Evolutionary conservation across 2,888 invertebrate species (phyloP).

Genomic region (Zaprionus bogoriensis): DNA sequence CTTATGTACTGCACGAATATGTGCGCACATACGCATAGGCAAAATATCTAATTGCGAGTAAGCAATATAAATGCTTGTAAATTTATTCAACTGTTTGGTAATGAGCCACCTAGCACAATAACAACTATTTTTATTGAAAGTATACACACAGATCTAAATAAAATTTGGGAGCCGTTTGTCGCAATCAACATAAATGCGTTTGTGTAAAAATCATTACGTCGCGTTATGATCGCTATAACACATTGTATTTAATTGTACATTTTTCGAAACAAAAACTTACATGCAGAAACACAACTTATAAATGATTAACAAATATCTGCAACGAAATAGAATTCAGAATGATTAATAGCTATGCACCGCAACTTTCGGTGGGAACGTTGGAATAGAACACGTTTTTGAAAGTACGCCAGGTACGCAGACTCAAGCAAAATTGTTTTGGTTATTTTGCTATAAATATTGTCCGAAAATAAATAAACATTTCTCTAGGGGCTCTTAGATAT

Average conservation of each 20-base stretch:
- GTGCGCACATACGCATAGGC: not conserved
- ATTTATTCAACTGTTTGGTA: not conserved
- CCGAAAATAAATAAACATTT: no score
- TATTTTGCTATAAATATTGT: no score
- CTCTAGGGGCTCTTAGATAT: no score
- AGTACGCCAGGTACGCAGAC: not conserved
- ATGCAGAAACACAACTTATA: conserved; percentile 52
- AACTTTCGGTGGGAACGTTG: conserved; percentile 13
- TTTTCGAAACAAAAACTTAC: conserved; percentile 36
- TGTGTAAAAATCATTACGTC: not conserved
- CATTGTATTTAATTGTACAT: not conserved
- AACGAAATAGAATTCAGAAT: conserved; percentile 39
- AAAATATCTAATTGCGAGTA: not conserved
- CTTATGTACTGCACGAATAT: no score
- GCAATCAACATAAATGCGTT: not conserved
- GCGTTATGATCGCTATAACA: not conserved
- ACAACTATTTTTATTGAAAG: not conserved
- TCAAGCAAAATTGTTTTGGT: not conserved
- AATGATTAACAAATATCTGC: conserved; percentile 30
- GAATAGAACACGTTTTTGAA: conserved; percentile 16
- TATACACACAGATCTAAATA: not conserved
- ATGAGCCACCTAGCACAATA: not conserved
- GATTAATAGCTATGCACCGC: conserved; percentile 12
- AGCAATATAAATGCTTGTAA: not conserved
- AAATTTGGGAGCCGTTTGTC: not conserved